phyloP scores from a whole-genome alignment of 2,888 invertebrate genomes.

The Drosophila lutescens region DNA sequence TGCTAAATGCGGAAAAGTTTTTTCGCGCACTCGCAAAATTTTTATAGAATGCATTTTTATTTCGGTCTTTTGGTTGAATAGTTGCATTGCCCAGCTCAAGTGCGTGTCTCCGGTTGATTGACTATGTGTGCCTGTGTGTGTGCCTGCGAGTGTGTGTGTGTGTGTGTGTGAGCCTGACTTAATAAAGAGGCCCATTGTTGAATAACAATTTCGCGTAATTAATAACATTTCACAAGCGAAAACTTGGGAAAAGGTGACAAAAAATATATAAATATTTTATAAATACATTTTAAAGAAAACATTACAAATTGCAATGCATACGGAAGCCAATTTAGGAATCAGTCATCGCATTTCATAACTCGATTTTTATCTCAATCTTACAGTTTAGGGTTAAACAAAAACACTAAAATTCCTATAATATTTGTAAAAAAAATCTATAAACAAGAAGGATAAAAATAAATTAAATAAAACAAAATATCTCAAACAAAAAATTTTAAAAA shows the following conservation, averaged over 20 bases:
- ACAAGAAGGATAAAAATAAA: neutral
- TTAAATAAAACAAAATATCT: neutral
- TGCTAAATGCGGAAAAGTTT: slow-evolving; percentile 80
- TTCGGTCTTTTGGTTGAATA: slow-evolving; percentile 81
- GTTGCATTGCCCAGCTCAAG: slow-evolving; percentile 75
- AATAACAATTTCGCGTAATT: slow-evolving; percentile 56
- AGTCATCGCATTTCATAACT: slow-evolving; percentile 1
- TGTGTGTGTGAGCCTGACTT: slow-evolving; percentile 39
- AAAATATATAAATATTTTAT: slow-evolving; percentile 10
- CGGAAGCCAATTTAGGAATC: neutral
- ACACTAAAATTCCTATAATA: no score
- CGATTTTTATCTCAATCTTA: no score
- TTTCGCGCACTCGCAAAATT: slow-evolving; percentile 80
- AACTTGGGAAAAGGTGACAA: slow-evolving; percentile 36
- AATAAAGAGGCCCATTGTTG: slow-evolving; percentile 18
- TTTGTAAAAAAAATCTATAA: no score
- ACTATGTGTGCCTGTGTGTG: slow-evolving; percentile 33
- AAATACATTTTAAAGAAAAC: neutral
- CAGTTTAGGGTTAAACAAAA: neutral
- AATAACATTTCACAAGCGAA: slow-evolving; percentile 16
- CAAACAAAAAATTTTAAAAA: neutral
- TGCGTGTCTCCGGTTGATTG: slow-evolving; percentile 51
- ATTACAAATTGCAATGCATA: neutral
- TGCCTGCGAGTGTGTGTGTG: slow-evolving; percentile 16
- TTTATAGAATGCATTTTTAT: slow-evolving; percentile 80